Evolutionary conservation across 2,113 vertebrate species (phyloP).

Genomic region (Halcyon malimbica): DNA sequence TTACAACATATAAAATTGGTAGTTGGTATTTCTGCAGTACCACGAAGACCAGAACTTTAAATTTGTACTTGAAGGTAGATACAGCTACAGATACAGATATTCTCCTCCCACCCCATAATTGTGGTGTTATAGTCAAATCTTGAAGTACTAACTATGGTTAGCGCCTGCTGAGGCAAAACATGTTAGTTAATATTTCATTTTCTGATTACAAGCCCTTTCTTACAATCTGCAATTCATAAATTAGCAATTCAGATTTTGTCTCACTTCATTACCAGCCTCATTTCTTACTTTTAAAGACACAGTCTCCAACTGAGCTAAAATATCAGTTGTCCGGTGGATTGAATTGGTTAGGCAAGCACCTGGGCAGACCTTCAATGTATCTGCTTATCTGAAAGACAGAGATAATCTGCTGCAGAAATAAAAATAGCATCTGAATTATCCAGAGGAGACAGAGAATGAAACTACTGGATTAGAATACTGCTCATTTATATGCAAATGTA

Average conservation of each 20-base stretch:
- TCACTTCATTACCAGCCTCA: neutral
- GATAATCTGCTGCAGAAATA: conserved; percentile 34
- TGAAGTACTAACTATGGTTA: neutral
- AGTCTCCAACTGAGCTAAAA: neutral
- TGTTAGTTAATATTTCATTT: neutral
- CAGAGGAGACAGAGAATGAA: neutral
- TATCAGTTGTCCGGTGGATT: neutral
- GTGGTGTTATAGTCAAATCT: neutral
- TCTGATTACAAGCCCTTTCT: neutral
- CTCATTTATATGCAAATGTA: conserved; percentile 40
- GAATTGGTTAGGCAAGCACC: neutral
- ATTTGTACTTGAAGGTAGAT: neutral
- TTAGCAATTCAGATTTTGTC: conserved; percentile 3
- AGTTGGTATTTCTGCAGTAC: neutral
- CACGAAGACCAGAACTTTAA: neutral
- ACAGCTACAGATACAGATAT: neutral
- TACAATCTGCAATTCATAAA: neutral
- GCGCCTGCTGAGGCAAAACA: neutral
- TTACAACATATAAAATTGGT: neutral
- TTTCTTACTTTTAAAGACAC: neutral
- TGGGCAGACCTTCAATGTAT: neutral
- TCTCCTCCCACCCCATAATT: accelerated
- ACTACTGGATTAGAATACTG: neutral
- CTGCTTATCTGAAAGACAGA: neutral
- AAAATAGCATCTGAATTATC: conserved; percentile 39